Evolutionary conservation across 2,888 invertebrate genomes (phyloP), one percentile per base, ranked within the genome.

Genomic region (Lasiommata megera): DNA sequence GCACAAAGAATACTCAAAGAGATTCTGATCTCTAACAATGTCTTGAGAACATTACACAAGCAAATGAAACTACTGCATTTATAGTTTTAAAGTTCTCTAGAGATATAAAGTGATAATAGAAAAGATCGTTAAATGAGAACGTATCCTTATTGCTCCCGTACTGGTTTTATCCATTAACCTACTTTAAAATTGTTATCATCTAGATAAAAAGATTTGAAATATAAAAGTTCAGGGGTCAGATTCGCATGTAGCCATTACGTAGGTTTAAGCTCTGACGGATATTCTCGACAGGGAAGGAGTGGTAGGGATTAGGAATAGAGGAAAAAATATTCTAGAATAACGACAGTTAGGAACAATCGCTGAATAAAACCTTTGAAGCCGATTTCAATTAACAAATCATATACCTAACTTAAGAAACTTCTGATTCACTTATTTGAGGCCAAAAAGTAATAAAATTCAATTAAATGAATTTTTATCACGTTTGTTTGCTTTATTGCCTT

Each of bases 51-150:
- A 52, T 52, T 37, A 43, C 38, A 61, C 52, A 41, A 44, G 34
- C 54, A 51, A 61, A 51, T 55, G 44, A 53, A 52, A 54, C 40
- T 53, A 51, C 47, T 53, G 48, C 41, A 34, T 61, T 61, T 58
- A 61, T 58, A 61, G 52, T 58, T 58, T 61, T 18, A 58, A 46
- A 47, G 52, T 52, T 41, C 58, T 54, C 58, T 34, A 7, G 61
- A 47, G 61, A 58, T 58, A 53, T 57, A 36, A 54, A 54, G 54
- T 58, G 40, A 54, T 40, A 51, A 51, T 51, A 40, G 51, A 38
- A 50, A 51, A 50, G 57, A 43, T 50, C 38, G 52, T 52, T 40
- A 52, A 54, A 54, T 44, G 28, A 38, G 48, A 28, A 44, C 16
- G 29, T 14, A 55, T 48, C 29, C 40, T 52, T 41, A 41, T 17